A percentile compares a stretch with the other conserved stretches of the same genome.
These are phyloP conservation scores for Cistogaster globosa DNA, from an alignment of 2,888 invertebrate species.

Conservation along the genomic window DNA sequence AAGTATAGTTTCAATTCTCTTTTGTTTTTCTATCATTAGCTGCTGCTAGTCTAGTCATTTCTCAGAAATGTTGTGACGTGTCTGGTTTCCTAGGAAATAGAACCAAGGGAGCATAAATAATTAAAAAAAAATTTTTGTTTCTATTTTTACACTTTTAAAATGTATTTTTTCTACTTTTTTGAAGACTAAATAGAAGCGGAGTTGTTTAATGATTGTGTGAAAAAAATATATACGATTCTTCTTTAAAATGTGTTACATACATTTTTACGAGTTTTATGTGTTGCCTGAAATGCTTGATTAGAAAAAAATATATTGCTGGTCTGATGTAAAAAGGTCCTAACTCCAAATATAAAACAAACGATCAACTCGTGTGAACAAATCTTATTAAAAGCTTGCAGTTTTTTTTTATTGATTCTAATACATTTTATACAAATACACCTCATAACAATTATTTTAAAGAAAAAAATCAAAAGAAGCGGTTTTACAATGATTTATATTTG, in stretches of 20 bases:
- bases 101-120: slow-evolving; percentile 9
- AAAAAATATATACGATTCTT: background rate
- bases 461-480: too few species aligned
- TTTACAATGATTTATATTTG: too few species aligned
- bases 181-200: background rate
- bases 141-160: slow-evolving; percentile 48
- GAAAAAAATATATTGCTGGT: background rate
- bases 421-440: too few species aligned
- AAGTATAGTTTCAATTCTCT: background rate
- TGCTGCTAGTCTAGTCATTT: slow-evolving; percentile 25
- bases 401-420: too few species aligned
- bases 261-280: background rate
- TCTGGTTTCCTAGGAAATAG: slow-evolving; percentile 62
- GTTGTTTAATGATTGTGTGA: background rate
- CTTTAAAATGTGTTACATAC: background rate
- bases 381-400: too few species aligned
- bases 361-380: too few species aligned
- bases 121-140: slow-evolving; percentile 17
- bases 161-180: background rate
- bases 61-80: slow-evolving; percentile 56
- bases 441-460: too few species aligned
- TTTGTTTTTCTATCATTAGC: background rate
- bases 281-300: background rate
- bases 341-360: too few species aligned
- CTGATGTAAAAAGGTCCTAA: too few species aligned